Evolutionary conservation across 2,113 vertebrate genomes (phyloP), one percentile per base, ranked within the genome.

Genomic region (Campylorhamphus procurvoides): DNA sequence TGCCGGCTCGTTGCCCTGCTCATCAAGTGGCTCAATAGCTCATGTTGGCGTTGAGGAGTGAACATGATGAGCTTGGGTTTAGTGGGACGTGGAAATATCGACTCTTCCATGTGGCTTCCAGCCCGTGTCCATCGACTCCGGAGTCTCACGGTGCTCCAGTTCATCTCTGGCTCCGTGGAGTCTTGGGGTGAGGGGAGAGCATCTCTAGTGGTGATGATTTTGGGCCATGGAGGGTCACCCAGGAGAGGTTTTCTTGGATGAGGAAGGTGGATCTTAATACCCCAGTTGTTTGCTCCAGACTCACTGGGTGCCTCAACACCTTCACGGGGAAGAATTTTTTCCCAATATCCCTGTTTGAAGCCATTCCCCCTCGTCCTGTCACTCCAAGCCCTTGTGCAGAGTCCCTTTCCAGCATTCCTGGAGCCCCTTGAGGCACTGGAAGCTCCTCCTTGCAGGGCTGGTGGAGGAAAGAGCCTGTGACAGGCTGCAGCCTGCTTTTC

Each of bases 21-120:
- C 24, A 1, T 44, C 35, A 58, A 60, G 35, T 66, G 59, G 27
- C 55, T 94, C 1, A 0, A 44, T 28, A 28, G 29, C 50, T 86
- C 72, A 7, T 0, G 0, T 9, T 22, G 76, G 72, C 10, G 1
- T 18, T 46, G 84, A 91, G 59, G 46, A 33, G 35, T 81, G 77
- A 50, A 24, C 1, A 1, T 0, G 0, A 22, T 44, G 33, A 7
- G 35, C 42, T 73, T 73, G 50, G 15, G 42, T 42, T 74, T 50
- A 79, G 37, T 37, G 49, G 47, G 50, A 59, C 33, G 2, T 31
- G 39, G 46, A 50, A 62, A 8, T 63, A 33, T 67, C 0, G 1
- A 33, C 81, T 89, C 55, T 53, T 77, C 66, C 1, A 0, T 35
- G 23, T 0, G 10, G 33, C 44, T 74, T 84, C 63, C 40, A 33